A percentile compares a stretch with the other conserved stretches of the same genome.
Evolutionary conservation across 2,113 vertebrate species (phyloP).

Genomic region (Cheirogaleus medius): DNA sequence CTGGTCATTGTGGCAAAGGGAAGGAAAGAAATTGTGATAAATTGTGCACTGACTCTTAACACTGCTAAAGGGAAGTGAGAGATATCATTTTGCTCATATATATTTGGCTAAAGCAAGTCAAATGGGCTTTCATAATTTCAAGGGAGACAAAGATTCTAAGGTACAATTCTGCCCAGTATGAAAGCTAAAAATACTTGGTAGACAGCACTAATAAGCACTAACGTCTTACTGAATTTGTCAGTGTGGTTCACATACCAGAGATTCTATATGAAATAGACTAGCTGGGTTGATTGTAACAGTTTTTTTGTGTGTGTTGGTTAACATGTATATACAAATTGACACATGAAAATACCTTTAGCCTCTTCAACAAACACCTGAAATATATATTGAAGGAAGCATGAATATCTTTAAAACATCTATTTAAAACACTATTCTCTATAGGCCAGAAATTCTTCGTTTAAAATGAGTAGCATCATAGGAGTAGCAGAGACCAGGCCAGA

Average conservation of each 20-base stretch:
- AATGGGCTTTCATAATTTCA: background rate
- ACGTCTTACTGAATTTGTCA: background rate
- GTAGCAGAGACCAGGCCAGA: background rate
- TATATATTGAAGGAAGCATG: background rate
- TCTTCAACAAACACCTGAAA: background rate
- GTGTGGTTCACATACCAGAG: background rate
- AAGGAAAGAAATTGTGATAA: background rate
- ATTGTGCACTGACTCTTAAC: background rate
- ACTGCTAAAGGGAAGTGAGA: background rate
- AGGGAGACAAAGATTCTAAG: background rate
- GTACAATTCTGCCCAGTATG: background rate
- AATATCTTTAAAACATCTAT: background rate
- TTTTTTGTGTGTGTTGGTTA: background rate
- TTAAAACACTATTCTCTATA: background rate
- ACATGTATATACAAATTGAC: background rate
- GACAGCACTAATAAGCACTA: background rate
- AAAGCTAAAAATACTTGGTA: background rate
- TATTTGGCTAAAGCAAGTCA: background rate
- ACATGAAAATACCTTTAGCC: background rate
- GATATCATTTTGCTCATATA: background rate
- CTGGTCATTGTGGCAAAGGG: background rate
- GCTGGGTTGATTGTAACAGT: background rate
- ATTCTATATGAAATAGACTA: background rate
- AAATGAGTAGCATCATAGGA: background rate
- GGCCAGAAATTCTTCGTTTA: background rate